Base-by-base conservation (phyloP, 2,797 vertebrate genomes). In the Sebastes kiyomatsui region DNA sequence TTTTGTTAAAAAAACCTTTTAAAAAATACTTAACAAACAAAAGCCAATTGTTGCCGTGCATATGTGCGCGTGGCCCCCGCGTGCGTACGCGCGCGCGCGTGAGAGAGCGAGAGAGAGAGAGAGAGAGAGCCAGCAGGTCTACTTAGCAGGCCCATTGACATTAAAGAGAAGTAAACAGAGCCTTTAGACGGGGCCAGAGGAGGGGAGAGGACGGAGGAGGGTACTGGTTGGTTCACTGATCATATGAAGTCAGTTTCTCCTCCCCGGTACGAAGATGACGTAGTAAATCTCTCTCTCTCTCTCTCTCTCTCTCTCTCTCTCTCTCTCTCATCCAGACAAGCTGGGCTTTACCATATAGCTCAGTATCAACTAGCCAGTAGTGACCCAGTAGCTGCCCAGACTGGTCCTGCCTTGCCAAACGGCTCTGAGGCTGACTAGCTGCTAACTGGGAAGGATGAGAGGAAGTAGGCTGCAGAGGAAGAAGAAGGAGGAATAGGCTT, bases 161-260 rank as follows among this genome's bases (percentile, higher is more conserved):
- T 90, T 87, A 84, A 89, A 86, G 84, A 86, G 76, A 84, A 87
- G 90, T 82, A 85, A 90, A 91, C 91, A 87, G 73, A 89, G 13
- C 30, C 35, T 28, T 38, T 55, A 82, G 71, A 75, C 60, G 28
- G 67, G 49, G 68, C 30, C 54, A 28, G 59, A 59, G 67, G 56
- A 58, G 68, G 62, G 66, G 81, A 78, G 52, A 6, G 67, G 55
- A 52, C 61, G 62, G 65, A 80, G 80, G 25, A 67, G 46, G 59
- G 42, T 1, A 49, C 8, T 5, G 8, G 89, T 88, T 90, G 90
- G 87, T 22, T 33, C 23, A 64, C 58, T 12, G 38, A 55, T 68
- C 35, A 55, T 32, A 9, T 58, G 82, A 82, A 52, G 78, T 81
- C 62, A 16, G 30, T 66, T 54, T 67, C 88, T 62, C 89, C 86